phyloP scores from a whole-genome alignment of 2,113 vertebrate species.

The Varanus salvator region DNA sequence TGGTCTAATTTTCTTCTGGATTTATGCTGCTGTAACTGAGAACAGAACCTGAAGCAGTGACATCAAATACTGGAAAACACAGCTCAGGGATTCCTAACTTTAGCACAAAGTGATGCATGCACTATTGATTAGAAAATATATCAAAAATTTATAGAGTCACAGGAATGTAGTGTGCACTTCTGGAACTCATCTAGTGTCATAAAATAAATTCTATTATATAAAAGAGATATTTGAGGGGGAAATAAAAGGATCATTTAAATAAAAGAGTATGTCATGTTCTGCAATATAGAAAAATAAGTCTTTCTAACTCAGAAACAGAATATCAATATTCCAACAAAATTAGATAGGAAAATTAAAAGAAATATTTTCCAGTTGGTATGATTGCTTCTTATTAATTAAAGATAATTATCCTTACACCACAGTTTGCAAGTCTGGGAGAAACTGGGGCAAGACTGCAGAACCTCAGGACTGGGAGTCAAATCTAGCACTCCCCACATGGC shows the following conservation, averaged over 20 bases:
- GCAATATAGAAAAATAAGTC: not conserved
- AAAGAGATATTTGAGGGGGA: not conserved
- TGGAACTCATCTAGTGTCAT: not conserved
- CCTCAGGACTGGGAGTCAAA: too few species aligned
- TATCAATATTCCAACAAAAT: not conserved
- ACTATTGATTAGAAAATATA: slow-evolving; percentile 13
- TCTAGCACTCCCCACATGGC: too few species aligned
- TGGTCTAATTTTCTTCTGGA: slow-evolving; percentile 1
- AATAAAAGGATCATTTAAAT: not conserved
- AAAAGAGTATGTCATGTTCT: not conserved
- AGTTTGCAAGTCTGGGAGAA: not conserved
- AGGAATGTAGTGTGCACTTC: not conserved
- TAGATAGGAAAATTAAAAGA: not conserved
- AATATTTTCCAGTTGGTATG: not conserved
- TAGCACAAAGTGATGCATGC: not conserved
- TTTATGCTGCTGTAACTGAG: slow-evolving; percentile 24
- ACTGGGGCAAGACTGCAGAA: not conserved
- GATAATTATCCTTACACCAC: not conserved
- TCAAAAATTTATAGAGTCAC: not conserved
- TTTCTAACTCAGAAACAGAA: not conserved
- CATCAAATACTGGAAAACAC: slow-evolving; percentile 1
- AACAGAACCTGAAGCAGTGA: slow-evolving; percentile 17
- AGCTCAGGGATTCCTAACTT: slow-evolving; percentile 6
- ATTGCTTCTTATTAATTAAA: not conserved
- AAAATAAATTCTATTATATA: slow-evolving; percentile 3